Base-by-base conservation (phyloP, 2,888 invertebrate species). In the Drosophila anceps region DNA sequence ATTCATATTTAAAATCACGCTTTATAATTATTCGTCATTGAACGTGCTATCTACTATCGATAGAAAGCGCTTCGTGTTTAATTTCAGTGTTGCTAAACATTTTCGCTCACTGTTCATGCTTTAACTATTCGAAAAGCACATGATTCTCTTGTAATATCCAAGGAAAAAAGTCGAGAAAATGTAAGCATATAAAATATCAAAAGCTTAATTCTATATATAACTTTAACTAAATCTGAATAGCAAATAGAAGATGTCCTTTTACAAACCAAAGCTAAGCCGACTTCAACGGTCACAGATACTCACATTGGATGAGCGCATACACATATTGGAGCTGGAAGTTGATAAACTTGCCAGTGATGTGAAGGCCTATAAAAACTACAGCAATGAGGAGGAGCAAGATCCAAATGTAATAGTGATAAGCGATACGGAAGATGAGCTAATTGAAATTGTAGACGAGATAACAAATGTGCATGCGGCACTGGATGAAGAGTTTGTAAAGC, bases 321-420 rank as follows among this genome's bases (percentile, higher is more conserved):
- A 15, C 7, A 3, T 10, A 6, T 9, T 81, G 48, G 77, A 60
- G 29, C 20, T 41, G 7, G 12, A 53, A 5, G 20, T 78, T 8
- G 27, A 80, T 1, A 18, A 24, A 0, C 33, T 80, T 12, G 4
- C 12, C 1, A 33, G 3, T 0, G 39, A 51, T 3, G 7, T 81
- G 10, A 1, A 9, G 8, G 46, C 10, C 1, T 76, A 48, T 41
- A 75, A 58, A 37, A 29, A 31, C 2, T 6, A 13, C 13, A 51
- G 9, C 1, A 4, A 7, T 20, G 8, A 9, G 0, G 1, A 1
- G 8, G n/a, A 7, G 20, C 1, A 5, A 29, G 1, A 7, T 4
- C 6, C 1, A 24, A 8, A 43, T 2, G 24, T 27, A 1, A 20
- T 8, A 4, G 0, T 5, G 13, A 0, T 9, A 0, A 27, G n/a